phyloP scores from a whole-genome alignment of 2,888 invertebrate genomes.

The Phyllotreta cruciferae region DNA sequence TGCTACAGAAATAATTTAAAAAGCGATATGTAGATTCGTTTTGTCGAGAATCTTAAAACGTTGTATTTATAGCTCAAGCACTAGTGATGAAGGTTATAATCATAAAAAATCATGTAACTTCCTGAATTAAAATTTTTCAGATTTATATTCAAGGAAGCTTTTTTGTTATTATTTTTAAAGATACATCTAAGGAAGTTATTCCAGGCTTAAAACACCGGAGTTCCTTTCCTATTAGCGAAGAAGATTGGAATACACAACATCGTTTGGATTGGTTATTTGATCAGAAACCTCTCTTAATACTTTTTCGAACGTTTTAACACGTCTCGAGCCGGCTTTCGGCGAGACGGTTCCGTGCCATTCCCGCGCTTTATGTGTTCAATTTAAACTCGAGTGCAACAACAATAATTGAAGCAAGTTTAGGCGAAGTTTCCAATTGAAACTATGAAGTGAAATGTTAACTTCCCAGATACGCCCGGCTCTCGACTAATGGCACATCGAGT shows the following conservation, averaged over 20 bases:
- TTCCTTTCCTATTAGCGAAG: too few relatives aligned
- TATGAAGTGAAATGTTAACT: conserved; percentile 51
- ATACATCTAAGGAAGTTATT: neutral
- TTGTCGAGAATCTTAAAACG: neutral
- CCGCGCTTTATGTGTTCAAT: conserved; percentile 44
- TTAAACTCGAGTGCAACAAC: conserved; percentile 48
- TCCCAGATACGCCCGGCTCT: conserved; percentile 40
- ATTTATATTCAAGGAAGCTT: conserved; percentile 7
- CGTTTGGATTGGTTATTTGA: conserved; percentile 13
- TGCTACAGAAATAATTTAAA: too few relatives aligned
- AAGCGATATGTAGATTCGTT: too few relatives aligned
- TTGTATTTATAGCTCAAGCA: conserved; percentile 18
- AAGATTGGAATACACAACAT: neutral
- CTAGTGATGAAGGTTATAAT: conserved; percentile 16
- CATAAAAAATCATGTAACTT: conserved; percentile 10
- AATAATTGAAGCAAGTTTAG: conserved; percentile 48
- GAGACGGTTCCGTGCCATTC: conserved; percentile 40
- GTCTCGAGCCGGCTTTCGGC: conserved; percentile 37
- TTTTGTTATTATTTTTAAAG: too few relatives aligned
- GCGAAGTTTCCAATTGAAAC: conserved; percentile 49
- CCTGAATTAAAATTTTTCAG: neutral
- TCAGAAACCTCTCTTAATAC: neutral
- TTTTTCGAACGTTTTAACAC: conserved; percentile 17
- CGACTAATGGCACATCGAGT: conserved; percentile 41
- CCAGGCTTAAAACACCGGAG: too few relatives aligned